A percentile compares a stretch with the other conserved stretches of the same genome.
Conservation (phyloP, 2,113 vertebrate genomes). For the Mystacornis crossleyi region DNA sequence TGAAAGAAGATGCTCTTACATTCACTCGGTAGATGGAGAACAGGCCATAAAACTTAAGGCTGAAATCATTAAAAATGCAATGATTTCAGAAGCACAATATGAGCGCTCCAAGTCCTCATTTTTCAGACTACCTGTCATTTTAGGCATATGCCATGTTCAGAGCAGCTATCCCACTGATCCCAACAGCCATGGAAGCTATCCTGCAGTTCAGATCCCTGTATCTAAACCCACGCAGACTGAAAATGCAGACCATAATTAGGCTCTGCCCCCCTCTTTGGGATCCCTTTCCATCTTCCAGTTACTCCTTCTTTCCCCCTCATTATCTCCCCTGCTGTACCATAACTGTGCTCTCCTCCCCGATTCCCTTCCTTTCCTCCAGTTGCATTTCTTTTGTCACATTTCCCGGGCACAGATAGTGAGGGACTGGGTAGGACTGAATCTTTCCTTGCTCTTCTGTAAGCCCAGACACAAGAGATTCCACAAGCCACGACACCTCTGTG, state of each 20-base stretch:
- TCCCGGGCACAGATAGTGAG: neutral
- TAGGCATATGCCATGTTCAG: neutral
- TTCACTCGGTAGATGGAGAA: constrained; percentile 24
- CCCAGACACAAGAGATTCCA: neutral
- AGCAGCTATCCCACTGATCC: neutral
- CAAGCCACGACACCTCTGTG: neutral
- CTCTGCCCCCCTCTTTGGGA: neutral
- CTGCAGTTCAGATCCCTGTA: neutral
- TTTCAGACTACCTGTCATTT: neutral
- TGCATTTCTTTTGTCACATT: neutral
- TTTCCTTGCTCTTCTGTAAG: neutral
- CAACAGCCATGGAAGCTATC: neutral
- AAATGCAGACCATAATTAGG: neutral
- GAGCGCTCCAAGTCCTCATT: neutral
- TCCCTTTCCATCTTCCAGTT: neutral
- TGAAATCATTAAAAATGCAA: constrained; percentile 33
- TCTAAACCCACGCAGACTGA: neutral
- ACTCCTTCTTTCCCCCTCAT: neutral
- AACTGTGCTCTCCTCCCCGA: neutral
- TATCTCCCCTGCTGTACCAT: neutral
- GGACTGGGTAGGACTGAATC: neutral
- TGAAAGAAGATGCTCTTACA: constrained; percentile 49
- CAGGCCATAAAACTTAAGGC: constrained; percentile 51
- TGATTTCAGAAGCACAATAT: constrained; percentile 16
- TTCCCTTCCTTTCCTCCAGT: neutral